Evolutionary conservation across 2,797 vertebrate genomes (phyloP).

Genomic region (Limosa lapponica): DNA sequence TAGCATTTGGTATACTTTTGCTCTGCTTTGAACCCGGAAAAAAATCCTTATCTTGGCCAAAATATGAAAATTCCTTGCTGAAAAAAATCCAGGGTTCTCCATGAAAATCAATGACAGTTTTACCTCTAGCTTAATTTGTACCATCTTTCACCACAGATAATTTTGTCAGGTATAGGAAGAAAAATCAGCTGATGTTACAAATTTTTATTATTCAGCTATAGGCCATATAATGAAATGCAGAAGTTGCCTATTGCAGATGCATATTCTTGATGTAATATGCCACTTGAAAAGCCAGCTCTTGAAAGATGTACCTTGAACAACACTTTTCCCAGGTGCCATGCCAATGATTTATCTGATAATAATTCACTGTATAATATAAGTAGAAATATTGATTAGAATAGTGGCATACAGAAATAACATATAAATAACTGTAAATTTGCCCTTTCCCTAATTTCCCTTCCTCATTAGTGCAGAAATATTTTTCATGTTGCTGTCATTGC

Average conservation of each 20-base stretch:
- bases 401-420: not conserved
- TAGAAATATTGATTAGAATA: constrained; percentile 38
- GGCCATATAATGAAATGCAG: not conserved
- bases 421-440: constrained; percentile 17
- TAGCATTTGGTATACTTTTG: accelerated
- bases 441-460: constrained; percentile 25
- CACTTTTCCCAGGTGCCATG: not conserved
- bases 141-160: not conserved
- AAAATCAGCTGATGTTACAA: not conserved
- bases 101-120: not conserved
- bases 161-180: not conserved
- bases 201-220: not conserved
- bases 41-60: not conserved
- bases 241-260: not conserved
- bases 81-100: not conserved
- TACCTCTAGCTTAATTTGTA: not conserved
- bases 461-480: constrained; percentile 26
- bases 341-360: not conserved
- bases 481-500: constrained; percentile 3
- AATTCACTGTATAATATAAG: not conserved
- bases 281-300: not conserved
- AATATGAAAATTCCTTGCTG: not conserved
- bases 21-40: not conserved
- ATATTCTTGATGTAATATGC: not conserved
- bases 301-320: not conserved